These are phyloP conservation scores for Drosophila setifemur DNA, from an alignment of 1,140 invertebrate genomes.

Conservation along the genomic window DNA sequence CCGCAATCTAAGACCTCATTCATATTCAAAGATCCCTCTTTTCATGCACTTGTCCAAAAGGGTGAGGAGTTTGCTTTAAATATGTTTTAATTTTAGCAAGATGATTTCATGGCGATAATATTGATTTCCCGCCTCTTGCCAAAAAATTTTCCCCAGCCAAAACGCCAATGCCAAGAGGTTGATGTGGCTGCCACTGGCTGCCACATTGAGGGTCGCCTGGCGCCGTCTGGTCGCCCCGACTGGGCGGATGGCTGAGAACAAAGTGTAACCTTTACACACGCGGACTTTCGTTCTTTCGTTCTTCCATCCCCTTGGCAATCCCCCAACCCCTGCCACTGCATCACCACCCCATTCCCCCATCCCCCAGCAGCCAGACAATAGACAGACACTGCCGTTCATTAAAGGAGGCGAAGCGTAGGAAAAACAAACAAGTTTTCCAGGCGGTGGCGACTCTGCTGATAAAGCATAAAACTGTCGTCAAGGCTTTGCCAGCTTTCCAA, in stretches of 20 bases:
- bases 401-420: slow-evolving; percentile 46
- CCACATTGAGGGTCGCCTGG: slow-evolving; percentile 34
- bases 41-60: slow-evolving; percentile 1
- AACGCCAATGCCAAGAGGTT: slow-evolving; percentile 45
- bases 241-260: slow-evolving; percentile 37
- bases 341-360: background rate
- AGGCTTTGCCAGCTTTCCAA: slow-evolving; percentile 30
- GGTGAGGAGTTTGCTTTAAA: slow-evolving; percentile 57
- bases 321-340: background rate
- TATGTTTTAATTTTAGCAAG: slow-evolving; percentile 46
- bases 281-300: too few species aligned
- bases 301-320: slow-evolving; percentile 1
- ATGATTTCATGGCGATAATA: slow-evolving; percentile 57
- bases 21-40: background rate
- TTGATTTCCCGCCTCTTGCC: slow-evolving; percentile 63
- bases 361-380: slow-evolving; percentile 21
- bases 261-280: slow-evolving; percentile 74
- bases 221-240: slow-evolving; percentile 65
- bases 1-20: background rate
- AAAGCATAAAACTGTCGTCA: slow-evolving; percentile 69
- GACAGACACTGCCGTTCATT: slow-evolving; percentile 53
- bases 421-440: slow-evolving; percentile 68
- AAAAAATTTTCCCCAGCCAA: slow-evolving; percentile 29
- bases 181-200: slow-evolving; percentile 18
- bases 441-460: slow-evolving; percentile 43